phyloP scores from a whole-genome alignment of 2,113 vertebrate species.

The Myotis lucifugus region DNA sequence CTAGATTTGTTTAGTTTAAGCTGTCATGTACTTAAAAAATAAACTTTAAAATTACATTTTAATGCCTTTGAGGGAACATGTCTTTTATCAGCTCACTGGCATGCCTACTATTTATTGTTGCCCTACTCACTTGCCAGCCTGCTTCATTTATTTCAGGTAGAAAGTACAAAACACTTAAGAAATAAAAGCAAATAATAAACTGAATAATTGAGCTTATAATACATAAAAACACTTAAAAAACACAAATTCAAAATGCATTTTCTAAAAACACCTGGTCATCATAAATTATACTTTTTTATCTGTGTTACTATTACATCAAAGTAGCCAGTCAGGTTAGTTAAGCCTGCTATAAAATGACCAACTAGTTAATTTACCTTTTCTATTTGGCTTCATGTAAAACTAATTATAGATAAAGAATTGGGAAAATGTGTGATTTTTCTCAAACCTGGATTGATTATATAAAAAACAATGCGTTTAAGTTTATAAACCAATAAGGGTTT shows the following conservation, averaged over 20 bases:
- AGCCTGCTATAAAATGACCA: not conserved
- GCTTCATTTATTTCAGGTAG: not conserved
- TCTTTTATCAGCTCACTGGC: not conserved
- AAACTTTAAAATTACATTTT: not conserved
- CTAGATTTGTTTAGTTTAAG: not conserved
- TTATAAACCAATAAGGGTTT: not conserved
- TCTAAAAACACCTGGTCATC: not conserved
- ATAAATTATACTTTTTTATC: not conserved
- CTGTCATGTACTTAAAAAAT: not conserved
- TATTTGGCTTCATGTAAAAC: not conserved
- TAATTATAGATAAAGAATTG: not conserved
- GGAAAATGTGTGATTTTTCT: not conserved
- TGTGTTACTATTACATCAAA: not conserved
- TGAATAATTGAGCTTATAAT: not conserved
- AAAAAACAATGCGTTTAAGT: not conserved
- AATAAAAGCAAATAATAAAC: not conserved
- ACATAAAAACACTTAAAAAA: not conserved
- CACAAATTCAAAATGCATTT: not conserved
- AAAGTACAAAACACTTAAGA: not conserved
- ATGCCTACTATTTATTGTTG: accelerated
- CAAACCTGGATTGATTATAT: not conserved
- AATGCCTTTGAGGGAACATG: accelerated
- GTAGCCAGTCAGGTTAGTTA: not conserved
- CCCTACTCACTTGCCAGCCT: not conserved
- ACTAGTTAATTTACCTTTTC: not conserved